These are phyloP conservation scores for Aphrophora alni DNA, from an alignment of 2,888 invertebrate species.

Conservation along the genomic window DNA sequence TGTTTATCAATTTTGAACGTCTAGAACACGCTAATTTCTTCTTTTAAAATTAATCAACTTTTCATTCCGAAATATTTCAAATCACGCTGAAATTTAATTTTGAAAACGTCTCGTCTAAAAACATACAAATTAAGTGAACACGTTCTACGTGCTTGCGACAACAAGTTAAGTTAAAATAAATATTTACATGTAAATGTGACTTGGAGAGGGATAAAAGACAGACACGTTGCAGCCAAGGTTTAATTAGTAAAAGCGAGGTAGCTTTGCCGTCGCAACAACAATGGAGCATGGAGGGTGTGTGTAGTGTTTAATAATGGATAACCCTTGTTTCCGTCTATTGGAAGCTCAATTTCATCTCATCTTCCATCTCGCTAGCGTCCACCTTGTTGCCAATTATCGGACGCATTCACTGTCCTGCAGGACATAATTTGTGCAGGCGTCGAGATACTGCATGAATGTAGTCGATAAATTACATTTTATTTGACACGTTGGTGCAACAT, in stretches of 20 bases:
- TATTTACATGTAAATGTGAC: background rate
- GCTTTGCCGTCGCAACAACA: background rate
- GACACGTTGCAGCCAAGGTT: background rate
- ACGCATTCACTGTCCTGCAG: background rate
- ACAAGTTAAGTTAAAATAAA: background rate
- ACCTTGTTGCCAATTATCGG: conserved; percentile 4
- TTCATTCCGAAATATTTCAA: no score
- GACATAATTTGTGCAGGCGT: background rate
- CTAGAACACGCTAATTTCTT: no score
- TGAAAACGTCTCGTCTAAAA: background rate
- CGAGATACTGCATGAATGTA: background rate
- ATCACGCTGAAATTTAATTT: no score
- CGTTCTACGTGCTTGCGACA: background rate
- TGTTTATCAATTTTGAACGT: no score
- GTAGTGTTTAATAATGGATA: background rate
- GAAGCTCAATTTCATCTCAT: background rate
- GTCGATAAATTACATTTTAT: no score
- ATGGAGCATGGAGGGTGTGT: background rate
- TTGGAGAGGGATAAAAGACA: background rate
- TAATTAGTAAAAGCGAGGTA: background rate
- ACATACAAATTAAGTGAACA: background rate
- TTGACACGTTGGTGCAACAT: no score
- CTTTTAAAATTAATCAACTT: no score
- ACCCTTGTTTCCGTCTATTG: conserved; percentile 1
- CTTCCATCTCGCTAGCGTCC: background rate